Base-by-base conservation (phyloP, 2,797 vertebrate genomes). In the Merluccius polli region DNA sequence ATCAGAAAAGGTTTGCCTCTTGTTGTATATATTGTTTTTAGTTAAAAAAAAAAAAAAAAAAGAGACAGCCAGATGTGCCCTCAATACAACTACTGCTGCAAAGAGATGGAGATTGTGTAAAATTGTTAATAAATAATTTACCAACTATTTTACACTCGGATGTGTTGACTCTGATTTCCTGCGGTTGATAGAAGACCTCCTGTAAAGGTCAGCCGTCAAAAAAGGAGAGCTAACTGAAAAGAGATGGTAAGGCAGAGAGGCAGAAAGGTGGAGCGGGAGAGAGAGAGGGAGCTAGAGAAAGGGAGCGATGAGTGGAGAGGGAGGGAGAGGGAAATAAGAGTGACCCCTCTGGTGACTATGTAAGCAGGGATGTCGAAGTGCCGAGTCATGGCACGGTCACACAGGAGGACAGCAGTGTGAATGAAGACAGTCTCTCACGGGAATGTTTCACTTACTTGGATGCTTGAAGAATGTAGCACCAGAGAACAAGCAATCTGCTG, bases 81-180 rank as follows among this genome's bases (percentile, higher is more conserved):
- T 75, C 63, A 82, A 91, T 82, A 87, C 86, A 75, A 48, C n/a
- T 27, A 27, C 84, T 78, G 81, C 84, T 91, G 82, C 83, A 88
- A 76, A 67, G 86, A 44, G 77, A 81, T 72, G 79, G 75, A 84
- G 67, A 87, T 90, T 79, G 73, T 92, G 88, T 95, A 96, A 95
- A 85, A 87, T 82, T 94, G 88, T 94, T 93, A 95, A 95, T 96
- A 97, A 98, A 95, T 92, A 81, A 88, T 90, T 86, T 78, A 87
- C 83, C 75, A 79, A 81, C 80, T 87, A 78, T 92, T 90, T 88
- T 87, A 85, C 75, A 69, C 77, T 73, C 68, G 18, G 67, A 73
- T 81, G 18, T 75, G 70, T 74, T 59, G 24, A 29, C 71, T 35
- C 21, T 73, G 48, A 52, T 67, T 38, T 68, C 31, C 24, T 30